These are phyloP conservation scores for Cepaea hortensis DNA, from an alignment of 2,888 invertebrate genomes.

Conservation along the genomic window DNA sequence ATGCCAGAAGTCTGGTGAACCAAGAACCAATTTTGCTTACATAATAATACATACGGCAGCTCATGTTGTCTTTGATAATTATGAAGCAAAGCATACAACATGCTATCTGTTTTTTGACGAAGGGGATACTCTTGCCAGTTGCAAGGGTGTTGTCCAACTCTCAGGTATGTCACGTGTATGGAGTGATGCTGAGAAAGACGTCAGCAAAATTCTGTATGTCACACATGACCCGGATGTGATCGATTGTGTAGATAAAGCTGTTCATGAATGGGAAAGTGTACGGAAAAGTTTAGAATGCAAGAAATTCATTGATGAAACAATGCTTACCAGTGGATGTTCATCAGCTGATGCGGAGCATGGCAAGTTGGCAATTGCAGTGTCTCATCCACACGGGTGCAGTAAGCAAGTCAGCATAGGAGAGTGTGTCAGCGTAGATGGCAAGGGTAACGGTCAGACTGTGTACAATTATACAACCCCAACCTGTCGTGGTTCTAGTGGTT, in stretches of 20 bases:
- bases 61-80: no score
- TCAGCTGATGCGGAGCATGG: no score
- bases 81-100: neutral
- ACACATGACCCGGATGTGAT: neutral
- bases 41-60: no score
- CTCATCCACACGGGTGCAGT: conserved; percentile 9
- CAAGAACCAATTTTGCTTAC: no score
- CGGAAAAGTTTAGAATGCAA: neutral
- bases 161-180: neutral
- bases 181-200: neutral
- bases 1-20: no score
- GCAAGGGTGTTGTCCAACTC: neutral
- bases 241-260: no score
- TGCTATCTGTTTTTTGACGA: conserved; percentile 3
- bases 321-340: neutral
- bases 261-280: neutral
- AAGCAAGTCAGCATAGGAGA: conserved; percentile 5
- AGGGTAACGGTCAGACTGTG: no score
- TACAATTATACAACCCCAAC: neutral
- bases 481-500: neutral
- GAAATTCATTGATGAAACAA: neutral
- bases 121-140: neutral
- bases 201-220: neutral
- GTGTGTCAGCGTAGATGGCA: neutral
- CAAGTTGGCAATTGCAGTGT: neutral